Percentiles rank a stretch among this genome's conserved stretches.
Conservation (phyloP, 2,113 vertebrate species). For the Rhombomys opimus region DNA sequence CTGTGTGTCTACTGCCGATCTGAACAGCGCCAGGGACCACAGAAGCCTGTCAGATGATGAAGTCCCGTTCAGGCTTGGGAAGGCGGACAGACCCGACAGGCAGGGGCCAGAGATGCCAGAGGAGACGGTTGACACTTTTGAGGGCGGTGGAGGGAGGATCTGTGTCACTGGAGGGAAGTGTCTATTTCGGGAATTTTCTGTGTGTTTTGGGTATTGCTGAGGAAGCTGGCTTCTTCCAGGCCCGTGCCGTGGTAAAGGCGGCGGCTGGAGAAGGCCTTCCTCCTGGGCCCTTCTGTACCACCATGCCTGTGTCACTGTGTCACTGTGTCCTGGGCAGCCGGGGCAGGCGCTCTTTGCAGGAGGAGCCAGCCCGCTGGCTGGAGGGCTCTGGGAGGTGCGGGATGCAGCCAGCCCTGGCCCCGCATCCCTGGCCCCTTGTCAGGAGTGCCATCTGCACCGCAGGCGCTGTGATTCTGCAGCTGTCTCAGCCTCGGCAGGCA, state of each 20-base stretch:
- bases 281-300: not conserved
- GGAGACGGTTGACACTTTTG: not conserved
- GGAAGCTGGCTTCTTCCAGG: not conserved
- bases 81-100: not conserved
- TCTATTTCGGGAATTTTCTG: not conserved
- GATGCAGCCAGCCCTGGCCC: constrained; percentile 56
- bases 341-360: not conserved
- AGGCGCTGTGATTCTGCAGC: constrained; percentile 41
- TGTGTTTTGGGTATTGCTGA: not conserved
- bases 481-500: constrained; percentile 60
- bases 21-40: not conserved
- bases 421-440: not conserved
- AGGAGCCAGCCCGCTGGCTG: not conserved
- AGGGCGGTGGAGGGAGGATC: not conserved
- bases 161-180: not conserved
- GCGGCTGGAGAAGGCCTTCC: not conserved
- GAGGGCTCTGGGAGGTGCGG: not conserved
- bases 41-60: not conserved
- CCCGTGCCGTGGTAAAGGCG: rapidly evolving
- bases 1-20: not conserved
- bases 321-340: not conserved
- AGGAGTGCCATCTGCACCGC: constrained; percentile 64
- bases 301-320: rapidly evolving
- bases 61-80: not conserved
- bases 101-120: not conserved